Evolutionary conservation across 2,113 vertebrate species (phyloP), one percentile per base, ranked within the genome.

Genomic region (Paedocypris sp.): DNA sequence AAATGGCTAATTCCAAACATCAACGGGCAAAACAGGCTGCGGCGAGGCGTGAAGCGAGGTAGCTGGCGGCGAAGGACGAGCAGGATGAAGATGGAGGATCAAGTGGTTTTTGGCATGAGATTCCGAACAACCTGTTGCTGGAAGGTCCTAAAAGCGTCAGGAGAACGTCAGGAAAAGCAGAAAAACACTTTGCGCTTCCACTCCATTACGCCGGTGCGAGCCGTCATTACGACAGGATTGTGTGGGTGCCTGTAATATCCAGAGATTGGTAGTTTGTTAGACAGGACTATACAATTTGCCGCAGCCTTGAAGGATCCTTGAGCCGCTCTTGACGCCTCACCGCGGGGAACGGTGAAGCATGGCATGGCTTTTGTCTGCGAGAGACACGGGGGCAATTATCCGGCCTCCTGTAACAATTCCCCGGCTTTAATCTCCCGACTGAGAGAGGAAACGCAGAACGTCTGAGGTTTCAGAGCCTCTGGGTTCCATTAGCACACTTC

Each of bases 1-100:
- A 94, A 94, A 90, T 77, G 88, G 84, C 88, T 87, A 90, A 87
- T 92, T 90, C 86, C 82, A 88, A 92, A 93, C 88, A 89, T 84
- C 87, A 86, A 80, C 75, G 80, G 82, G 83, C 88, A 82, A 84
- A 76, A 82, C 81, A 69, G 18, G 22, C 33, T 31, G 43, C 62
- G 66, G 56, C 73, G 73, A 49, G 79, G 83, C 60, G 11, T 70
- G 60, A 73, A 65, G 75, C 68, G n/a, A 74, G 83, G 82, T 79
- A 84, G n/a, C n/a, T n/a, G n/a, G n/a, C n/a, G n/a, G n/a, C n/a
- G n/a, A n/a, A n/a, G n/a, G n/a, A n/a, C n/a, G n/a, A n/a, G n/a
- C n/a, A n/a, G n/a, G n/a, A n/a, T n/a, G n/a, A n/a, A n/a, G n/a
- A n/a, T 15, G 2, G 28, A 15, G 62, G 64, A 79, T 74, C 6